Base-by-base conservation (phyloP, 2,797 vertebrate species). In the Enoplosus armatus region DNA sequence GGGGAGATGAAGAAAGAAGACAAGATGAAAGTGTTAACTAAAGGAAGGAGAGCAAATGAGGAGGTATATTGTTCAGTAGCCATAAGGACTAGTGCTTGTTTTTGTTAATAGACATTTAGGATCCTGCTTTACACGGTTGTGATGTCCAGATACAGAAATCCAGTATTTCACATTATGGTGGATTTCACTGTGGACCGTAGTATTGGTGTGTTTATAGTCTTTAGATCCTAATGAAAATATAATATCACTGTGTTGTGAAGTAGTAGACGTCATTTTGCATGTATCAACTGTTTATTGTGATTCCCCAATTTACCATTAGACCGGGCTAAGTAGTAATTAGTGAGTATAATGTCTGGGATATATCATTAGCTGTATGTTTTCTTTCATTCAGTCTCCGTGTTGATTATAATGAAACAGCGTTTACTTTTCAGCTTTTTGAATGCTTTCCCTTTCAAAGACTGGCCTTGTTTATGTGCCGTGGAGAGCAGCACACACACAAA, bases 61-160 rank as follows among this genome's bases (percentile, higher is more conserved):
- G 86, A 95, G 94, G 93, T 95, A 95, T 71, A 83, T 37, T 47
- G 43, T 66, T 27, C 45, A 5, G 83, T 85, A 63, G 80, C 31
- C 10, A 22, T 79, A 89, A 80, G 84, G 63, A 75, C 48, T 35
- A 51, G 82, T 84, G 59, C 20, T 35, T 75, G 83, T 87, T 75
- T 74, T 65, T n/a, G 20, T 72, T 69, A 27, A 69, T 70, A 72
- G 65, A 77, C 35, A 8, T 53, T n/a, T 63, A 39, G 8, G 43
- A 61, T 53, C 62, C 45, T n/a, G 20, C 33, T 77, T 20, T 55
- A 29, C 35, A 43, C 15, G 6, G 4, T 68, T 66, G 14, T 61
- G 24, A 24, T 41, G 16, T 61, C 70, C 33, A 62, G 51, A 81
- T 18, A 75, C 50, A 75, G 61, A 65, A 37, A 53, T 75, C 62